These are phyloP conservation scores for Anhinga anhinga DNA, from an alignment of 2,113 vertebrate species.

Conservation along the genomic window DNA sequence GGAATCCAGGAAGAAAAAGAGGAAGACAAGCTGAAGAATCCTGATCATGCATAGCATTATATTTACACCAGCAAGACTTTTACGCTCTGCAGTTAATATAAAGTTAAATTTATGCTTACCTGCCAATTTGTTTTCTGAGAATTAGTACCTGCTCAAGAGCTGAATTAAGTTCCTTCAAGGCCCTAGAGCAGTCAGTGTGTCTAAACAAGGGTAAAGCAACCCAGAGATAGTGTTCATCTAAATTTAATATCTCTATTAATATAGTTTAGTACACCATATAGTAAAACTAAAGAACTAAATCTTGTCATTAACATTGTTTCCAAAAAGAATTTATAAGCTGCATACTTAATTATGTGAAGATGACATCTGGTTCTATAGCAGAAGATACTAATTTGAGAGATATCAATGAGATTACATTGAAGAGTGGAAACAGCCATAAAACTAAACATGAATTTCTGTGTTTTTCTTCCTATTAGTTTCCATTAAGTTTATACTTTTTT, in stretches of 20 bases:
- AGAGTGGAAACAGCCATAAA: background rate
- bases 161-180: background rate
- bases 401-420: background rate
- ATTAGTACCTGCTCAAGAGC: background rate
- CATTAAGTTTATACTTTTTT: background rate
- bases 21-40: background rate
- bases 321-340: background rate
- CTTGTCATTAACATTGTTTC: background rate
- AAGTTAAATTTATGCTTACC: background rate
- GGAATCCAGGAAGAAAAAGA: background rate
- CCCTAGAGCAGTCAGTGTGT: background rate
- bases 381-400: background rate
- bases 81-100: background rate
- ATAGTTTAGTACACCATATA: conserved; percentile 13
- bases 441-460: background rate
- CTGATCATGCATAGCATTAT: background rate
- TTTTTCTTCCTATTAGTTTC: background rate
- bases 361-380: background rate
- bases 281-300: conserved; percentile 19
- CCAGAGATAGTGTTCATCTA: conserved; percentile 27
- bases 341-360: background rate
- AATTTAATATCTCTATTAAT: conserved; percentile 54
- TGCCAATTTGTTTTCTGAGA: background rate
- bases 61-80: background rate
- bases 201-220: conserved; percentile 12